Percentiles rank a stretch among this genome's conserved stretches.
These are phyloP conservation scores for Chironex yamaguchii DNA, from an alignment of 30 jellyfish, hydroid and myxozoan genomes.

Conservation along the genomic window DNA sequence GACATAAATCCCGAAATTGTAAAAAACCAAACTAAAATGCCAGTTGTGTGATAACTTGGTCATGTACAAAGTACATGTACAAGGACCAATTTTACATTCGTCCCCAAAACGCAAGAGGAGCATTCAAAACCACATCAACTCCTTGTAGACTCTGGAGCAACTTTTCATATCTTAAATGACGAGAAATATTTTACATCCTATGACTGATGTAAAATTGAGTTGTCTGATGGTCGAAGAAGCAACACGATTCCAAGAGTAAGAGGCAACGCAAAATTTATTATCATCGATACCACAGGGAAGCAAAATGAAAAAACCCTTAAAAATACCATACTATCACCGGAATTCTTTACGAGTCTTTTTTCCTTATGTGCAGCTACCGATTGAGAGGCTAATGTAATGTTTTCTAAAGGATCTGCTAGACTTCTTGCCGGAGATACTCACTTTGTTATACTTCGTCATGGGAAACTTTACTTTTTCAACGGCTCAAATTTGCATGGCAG, in stretches of 20 bases:
- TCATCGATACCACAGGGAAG: constrained; percentile 16
- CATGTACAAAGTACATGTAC: constrained; percentile 45
- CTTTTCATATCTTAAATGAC: constrained; percentile 3
- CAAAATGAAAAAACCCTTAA: constrained; percentile 21
- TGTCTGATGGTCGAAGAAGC: constrained; percentile 59
- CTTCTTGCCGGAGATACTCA: background rate
- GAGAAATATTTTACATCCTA: background rate
- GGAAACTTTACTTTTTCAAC: constrained; percentile 33
- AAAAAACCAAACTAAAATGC: constrained; percentile 33
- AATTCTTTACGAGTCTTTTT: constrained; percentile 39
- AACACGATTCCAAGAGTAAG: constrained; percentile 53
- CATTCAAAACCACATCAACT: background rate
- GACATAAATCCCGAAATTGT: constrained; percentile 51
- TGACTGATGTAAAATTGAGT: constrained; percentile 17
- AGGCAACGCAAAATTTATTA: constrained; percentile 51
- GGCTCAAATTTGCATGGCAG: constrained; percentile 11
- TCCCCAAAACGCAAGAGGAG: background rate
- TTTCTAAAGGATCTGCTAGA: constrained; percentile 11
- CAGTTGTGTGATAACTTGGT: constrained; percentile 44
- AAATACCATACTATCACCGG: constrained; percentile 54
- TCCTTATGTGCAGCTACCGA: constrained; percentile 70
- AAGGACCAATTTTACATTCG: background rate
- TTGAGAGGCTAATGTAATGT: constrained; percentile 16
- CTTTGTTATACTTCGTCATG: constrained; percentile 10
- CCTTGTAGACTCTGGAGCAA: constrained; percentile 72